Conservation (phyloP, 2,888 invertebrate species). For the Napeogenes sylphis region DNA sequence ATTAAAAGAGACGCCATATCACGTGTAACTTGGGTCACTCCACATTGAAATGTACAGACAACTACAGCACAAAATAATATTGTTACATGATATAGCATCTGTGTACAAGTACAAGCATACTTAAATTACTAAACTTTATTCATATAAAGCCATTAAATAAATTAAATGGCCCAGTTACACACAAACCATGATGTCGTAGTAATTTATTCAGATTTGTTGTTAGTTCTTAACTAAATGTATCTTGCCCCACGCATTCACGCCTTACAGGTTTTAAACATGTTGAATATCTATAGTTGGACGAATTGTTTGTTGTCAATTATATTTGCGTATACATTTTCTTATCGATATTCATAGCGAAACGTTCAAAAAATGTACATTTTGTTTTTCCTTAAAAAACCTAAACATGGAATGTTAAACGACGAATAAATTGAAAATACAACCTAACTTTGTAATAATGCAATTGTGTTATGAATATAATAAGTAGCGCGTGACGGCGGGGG, state of each 20-base stretch:
- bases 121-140: slow-evolving; percentile 20
- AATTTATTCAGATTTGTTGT: not conserved
- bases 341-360: not conserved
- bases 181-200: not conserved
- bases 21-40: slow-evolving; percentile 19
- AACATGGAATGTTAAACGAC: slow-evolving; percentile 17
- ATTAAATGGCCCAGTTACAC: slow-evolving; percentile 11
- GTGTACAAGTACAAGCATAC: slow-evolving; percentile 18
- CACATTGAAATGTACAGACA: slow-evolving; percentile 18
- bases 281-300: too few species aligned
- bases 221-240: not conserved
- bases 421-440: slow-evolving; percentile 2
- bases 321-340: not conserved
- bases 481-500: slow-evolving; percentile 2
- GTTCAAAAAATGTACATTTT: not conserved
- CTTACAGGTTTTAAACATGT: too few species aligned
- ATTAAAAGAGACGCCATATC: slow-evolving; percentile 17
- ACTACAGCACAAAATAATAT: slow-evolving; percentile 12
- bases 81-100: slow-evolving; percentile 22
- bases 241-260: slow-evolving; percentile 4
- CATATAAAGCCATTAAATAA: slow-evolving; percentile 15
- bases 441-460: not conserved
- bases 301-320: too few species aligned
- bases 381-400: slow-evolving; percentile 3
- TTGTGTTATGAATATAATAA: not conserved